Conservation (phyloP, 92 coral and sea anemone species). For the Porites rus region DNA sequence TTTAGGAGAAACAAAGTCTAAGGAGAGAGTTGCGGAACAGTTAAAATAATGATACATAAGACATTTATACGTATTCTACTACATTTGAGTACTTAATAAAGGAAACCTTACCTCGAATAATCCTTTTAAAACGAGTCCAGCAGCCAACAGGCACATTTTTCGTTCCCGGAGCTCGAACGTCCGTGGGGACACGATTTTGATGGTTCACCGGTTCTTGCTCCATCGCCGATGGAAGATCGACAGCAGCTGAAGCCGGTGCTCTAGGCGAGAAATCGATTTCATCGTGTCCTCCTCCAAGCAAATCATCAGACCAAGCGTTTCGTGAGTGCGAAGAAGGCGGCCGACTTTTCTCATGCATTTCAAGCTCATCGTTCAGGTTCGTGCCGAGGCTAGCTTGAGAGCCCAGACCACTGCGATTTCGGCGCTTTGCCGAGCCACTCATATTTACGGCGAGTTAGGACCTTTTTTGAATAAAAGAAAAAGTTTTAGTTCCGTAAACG, state of each 20-base stretch:
- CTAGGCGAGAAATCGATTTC: slow-evolving; percentile 91
- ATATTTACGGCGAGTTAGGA: slow-evolving; percentile 25
- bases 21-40: not conserved
- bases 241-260: slow-evolving; percentile 95
- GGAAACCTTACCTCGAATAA: slow-evolving; percentile 83
- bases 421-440: slow-evolving; percentile 76
- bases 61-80: not conserved
- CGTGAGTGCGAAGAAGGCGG: slow-evolving; percentile 92
- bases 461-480: slow-evolving; percentile 17
- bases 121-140: slow-evolving; percentile 97
- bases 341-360: slow-evolving; percentile 85
- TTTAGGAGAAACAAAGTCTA: not conserved
- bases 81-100: not conserved
- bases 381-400: slow-evolving; percentile 96
- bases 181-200: slow-evolving; percentile 86
- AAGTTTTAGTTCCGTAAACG: not conserved
- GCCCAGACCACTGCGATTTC: slow-evolving; percentile 74
- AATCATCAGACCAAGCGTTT: slow-evolving; percentile 96
- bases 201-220: slow-evolving; percentile 93
- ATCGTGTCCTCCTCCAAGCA: slow-evolving; percentile 83
- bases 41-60: not conserved
- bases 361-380: slow-evolving; percentile 88
- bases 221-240: slow-evolving; percentile 98
- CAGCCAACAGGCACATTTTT: slow-evolving; percentile 97
- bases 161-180: slow-evolving; percentile 95